Percentiles rank a stretch among this genome's conserved stretches.
Conservation (phyloP, 1,140 invertebrate genomes). For the Ctenoplectra terminalis region DNA sequence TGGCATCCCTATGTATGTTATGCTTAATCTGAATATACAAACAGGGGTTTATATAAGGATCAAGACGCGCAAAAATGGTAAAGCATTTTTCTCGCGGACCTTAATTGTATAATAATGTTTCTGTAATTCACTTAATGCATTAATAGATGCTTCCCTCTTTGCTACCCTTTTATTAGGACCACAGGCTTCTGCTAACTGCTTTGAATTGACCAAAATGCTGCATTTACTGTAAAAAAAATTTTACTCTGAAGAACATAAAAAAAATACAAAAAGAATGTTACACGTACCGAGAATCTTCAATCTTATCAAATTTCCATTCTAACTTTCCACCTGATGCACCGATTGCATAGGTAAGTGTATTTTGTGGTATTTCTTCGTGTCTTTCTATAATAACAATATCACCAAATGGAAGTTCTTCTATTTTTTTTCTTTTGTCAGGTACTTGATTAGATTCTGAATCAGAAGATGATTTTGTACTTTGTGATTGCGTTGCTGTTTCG, state of each 20-base stretch:
- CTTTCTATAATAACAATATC: conserved; percentile 76
- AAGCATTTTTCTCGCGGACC: conserved; percentile 67
- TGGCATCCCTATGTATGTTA: conserved; percentile 1
- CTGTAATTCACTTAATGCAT: conserved; percentile 78
- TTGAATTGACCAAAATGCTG: conserved; percentile 75
- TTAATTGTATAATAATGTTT: conserved; percentile 84
- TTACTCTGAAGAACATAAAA: neutral
- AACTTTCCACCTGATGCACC: conserved; percentile 61
- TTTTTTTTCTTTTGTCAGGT: conserved; percentile 23
- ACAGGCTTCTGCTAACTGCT: conserved; percentile 70
- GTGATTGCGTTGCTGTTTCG: neutral
- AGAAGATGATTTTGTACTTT: neutral
- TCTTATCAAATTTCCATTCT: conserved; percentile 71
- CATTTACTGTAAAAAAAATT: conserved; percentile 64
- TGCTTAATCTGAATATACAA: conserved; percentile 46
- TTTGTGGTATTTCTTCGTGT: conserved; percentile 67
- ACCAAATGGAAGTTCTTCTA: conserved; percentile 60
- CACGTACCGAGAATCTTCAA: conserved; percentile 48
- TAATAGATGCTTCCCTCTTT: conserved; percentile 78
- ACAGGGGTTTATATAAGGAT: neutral
- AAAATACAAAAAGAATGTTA: conserved; percentile 21
- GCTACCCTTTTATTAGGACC: conserved; percentile 78
- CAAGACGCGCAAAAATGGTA: neutral
- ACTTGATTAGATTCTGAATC: neutral
- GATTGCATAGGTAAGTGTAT: conserved; percentile 66